Evolutionary conservation across 1,140 invertebrate genomes (phyloP).

Genomic region (Chlorops oryzae): DNA sequence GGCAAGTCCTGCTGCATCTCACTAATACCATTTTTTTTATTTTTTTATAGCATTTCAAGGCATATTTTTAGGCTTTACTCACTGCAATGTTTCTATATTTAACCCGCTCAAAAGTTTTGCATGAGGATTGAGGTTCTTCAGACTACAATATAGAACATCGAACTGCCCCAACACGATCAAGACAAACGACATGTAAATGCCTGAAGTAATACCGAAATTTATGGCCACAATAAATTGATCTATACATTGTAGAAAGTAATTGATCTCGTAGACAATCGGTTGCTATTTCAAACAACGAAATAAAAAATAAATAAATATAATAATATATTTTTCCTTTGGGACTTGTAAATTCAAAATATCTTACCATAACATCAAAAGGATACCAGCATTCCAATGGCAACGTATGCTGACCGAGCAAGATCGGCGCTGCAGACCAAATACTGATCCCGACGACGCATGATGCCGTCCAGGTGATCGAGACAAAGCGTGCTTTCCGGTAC

Average conservation of each 20-base stretch:
- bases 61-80: slow-evolving; percentile 5
- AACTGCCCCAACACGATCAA: slow-evolving; percentile 33
- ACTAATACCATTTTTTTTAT: not conserved
- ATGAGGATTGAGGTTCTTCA: slow-evolving; percentile 38
- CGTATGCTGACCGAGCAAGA: slow-evolving; percentile 22
- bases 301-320: not conserved
- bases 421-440: slow-evolving; percentile 29
- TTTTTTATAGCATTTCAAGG: not conserved
- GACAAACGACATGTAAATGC: slow-evolving; percentile 29
- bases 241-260: slow-evolving; percentile 31
- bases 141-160: slow-evolving; percentile 40
- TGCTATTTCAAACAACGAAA: slow-evolving; percentile 1
- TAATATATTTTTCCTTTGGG: not conserved
- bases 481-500: slow-evolving; percentile 14
- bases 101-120: slow-evolving; percentile 20
- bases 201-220: slow-evolving; percentile 24
- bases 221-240: slow-evolving; percentile 31
- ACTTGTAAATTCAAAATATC: not conserved
- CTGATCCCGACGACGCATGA: slow-evolving; percentile 25
- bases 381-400: slow-evolving; percentile 39
- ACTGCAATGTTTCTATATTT: slow-evolving; percentile 21
- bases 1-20: slow-evolving; percentile 6
- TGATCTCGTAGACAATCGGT: slow-evolving; percentile 19
- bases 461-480: slow-evolving; percentile 23
- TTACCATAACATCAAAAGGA: slow-evolving; percentile 34